Percentiles rank a stretch among this genome's conserved stretches.
Evolutionary conservation across 2,888 invertebrate genomes (phyloP).

Genomic region (Anoncus sp.): DNA sequence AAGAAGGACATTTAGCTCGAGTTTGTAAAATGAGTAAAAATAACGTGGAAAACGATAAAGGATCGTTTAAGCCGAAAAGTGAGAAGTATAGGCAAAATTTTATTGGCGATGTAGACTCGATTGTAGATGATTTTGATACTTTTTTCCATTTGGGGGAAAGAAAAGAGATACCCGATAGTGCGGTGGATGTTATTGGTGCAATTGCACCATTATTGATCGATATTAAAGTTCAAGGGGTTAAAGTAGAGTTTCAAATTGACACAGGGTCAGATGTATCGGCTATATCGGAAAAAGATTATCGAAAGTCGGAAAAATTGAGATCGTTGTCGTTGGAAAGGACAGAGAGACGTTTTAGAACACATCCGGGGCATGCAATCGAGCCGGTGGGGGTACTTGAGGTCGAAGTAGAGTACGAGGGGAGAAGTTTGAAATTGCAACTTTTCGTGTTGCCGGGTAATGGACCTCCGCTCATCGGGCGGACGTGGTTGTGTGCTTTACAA

Average conservation of each 20-base stretch:
- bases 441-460: conserved; percentile 32
- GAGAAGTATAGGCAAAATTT: neutral
- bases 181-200: neutral
- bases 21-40: conserved; percentile 2
- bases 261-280: conserved; percentile 21
- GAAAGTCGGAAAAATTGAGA: neutral
- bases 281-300: conserved; percentile 23
- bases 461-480: conserved; percentile 22
- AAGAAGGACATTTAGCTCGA: conserved; percentile 17
- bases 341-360: conserved; percentile 16
- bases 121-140: conserved; percentile 12
- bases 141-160: conserved; percentile 35
- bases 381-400: conserved; percentile 11
- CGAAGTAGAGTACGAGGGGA: conserved; percentile 42
- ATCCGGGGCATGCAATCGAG: conserved; percentile 27
- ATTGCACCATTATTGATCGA: conserved; percentile 8
- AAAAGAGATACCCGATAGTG: neutral
- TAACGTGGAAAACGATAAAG: neutral
- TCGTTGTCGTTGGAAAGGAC: neutral
- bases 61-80: no score
- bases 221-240: neutral
- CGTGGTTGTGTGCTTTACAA: neutral
- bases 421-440: neutral
- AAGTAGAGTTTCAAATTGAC: conserved; percentile 7
- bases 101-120: neutral